Percentiles rank a stretch among this genome's conserved stretches.
phyloP scores from a whole-genome alignment of 2,113 vertebrate species.

The Zapornia atra region DNA sequence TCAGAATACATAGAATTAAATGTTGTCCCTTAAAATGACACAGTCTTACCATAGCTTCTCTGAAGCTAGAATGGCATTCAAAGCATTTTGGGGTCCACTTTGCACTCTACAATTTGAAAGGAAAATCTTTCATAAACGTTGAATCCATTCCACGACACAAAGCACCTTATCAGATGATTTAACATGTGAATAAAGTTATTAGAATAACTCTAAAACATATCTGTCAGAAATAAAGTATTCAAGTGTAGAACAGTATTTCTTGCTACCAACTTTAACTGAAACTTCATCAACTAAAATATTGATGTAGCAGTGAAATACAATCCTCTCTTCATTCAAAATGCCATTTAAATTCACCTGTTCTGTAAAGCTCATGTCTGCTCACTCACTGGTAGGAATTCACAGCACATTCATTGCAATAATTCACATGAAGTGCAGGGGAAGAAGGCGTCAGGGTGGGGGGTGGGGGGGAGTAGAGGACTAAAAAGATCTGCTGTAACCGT shows the following conservation, averaged over 20 bases:
- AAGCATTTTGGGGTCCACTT: neutral
- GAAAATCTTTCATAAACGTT: neutral
- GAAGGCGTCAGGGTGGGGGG: neutral
- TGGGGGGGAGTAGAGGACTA: neutral
- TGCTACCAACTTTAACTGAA: neutral
- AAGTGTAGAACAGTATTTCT: neutral
- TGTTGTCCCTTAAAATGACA: neutral
- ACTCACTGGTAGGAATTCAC: neutral
- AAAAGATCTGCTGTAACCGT: neutral
- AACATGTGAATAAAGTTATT: neutral
- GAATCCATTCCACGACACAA: neutral
- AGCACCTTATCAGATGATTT: neutral
- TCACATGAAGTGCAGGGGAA: neutral
- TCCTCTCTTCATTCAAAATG: neutral
- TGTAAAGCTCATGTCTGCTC: neutral
- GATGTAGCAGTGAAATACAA: neutral
- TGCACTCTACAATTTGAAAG: neutral
- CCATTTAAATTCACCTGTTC: neutral
- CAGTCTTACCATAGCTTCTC: neutral
- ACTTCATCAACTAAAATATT: neutral
- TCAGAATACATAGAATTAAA: neutral
- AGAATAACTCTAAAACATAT: neutral
- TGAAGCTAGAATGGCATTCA: neutral
- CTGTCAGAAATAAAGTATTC: neutral
- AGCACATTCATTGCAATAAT: neutral